phyloP scores from a whole-genome alignment of 2,113 vertebrate genomes.

The Anser cygnoides region DNA sequence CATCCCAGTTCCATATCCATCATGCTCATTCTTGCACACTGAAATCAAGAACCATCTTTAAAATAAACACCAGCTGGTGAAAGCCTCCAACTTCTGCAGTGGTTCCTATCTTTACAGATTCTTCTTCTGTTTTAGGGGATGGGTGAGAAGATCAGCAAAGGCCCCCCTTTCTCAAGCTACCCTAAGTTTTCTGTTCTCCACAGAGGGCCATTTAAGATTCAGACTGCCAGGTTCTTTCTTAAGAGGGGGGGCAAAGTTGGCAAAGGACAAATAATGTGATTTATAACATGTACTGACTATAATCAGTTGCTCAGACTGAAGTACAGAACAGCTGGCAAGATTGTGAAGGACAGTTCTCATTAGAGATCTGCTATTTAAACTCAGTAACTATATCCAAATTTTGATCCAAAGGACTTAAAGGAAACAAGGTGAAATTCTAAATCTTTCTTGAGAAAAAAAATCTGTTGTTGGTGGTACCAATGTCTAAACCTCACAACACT shows the following conservation, averaged over 20 bases:
- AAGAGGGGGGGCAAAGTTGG: neutral
- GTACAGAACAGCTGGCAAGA: conserved; percentile 15
- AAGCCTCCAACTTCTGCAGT: neutral
- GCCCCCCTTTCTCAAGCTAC: neutral
- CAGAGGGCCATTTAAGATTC: conserved; percentile 20
- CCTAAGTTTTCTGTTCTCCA: conserved; percentile 7
- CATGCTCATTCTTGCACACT: neutral
- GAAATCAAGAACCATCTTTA: neutral
- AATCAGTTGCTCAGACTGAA: neutral
- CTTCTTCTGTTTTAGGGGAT: neutral
- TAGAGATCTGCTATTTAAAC: conserved; percentile 1
- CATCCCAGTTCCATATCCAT: neutral
- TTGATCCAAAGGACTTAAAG: neutral
- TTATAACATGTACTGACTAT: conserved; percentile 11
- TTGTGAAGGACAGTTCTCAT: neutral
- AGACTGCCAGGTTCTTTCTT: conserved; percentile 20
- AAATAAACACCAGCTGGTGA: conserved; percentile 19
- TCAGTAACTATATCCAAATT: neutral
- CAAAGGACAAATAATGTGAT: conserved; percentile 29
- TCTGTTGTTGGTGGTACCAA: neutral
- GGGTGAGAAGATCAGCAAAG: neutral
- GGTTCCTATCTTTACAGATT: neutral
- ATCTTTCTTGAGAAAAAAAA: neutral
- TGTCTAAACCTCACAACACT: neutral
- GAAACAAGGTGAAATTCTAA: neutral